A percentile compares a stretch with the other conserved stretches of the same genome.
Conservation (phyloP, 1,140 invertebrate species). For the Elymnias hypermnestra region DNA sequence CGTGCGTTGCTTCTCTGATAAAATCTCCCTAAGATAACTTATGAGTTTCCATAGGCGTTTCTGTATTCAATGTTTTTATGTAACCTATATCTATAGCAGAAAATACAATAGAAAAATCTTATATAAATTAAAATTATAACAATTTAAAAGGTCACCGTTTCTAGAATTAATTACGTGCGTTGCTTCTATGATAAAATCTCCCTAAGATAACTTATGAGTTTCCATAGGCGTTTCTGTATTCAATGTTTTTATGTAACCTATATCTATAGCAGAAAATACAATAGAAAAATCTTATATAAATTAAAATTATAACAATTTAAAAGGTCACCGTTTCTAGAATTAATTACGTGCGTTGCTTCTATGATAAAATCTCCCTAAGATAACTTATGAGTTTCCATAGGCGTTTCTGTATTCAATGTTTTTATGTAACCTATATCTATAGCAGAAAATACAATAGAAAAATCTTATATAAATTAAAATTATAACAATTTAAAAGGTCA, state of each 20-base stretch:
- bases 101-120: too few species aligned
- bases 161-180: slow-evolving; percentile 28
- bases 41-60: not conserved
- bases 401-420: too few species aligned
- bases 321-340: slow-evolving; percentile 20
- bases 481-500: slow-evolving; percentile 25
- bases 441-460: too few species aligned
- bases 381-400: not conserved
- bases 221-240: not conserved
- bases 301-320: slow-evolving; percentile 27
- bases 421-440: too few species aligned
- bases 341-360: slow-evolving; percentile 22
- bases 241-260: too few species aligned
- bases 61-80: too few species aligned
- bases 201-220: not conserved
- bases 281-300: too few species aligned
- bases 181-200: slow-evolving; percentile 2
- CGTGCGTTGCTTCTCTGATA: slow-evolving; percentile 10
- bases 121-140: too few species aligned
- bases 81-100: too few species aligned
- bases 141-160: slow-evolving; percentile 17
- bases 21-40: not conserved
- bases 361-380: slow-evolving; percentile 1
- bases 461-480: too few species aligned
- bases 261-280: too few species aligned